phyloP scores from a whole-genome alignment of 2,888 invertebrate genomes.

The Chirona hameri region DNA sequence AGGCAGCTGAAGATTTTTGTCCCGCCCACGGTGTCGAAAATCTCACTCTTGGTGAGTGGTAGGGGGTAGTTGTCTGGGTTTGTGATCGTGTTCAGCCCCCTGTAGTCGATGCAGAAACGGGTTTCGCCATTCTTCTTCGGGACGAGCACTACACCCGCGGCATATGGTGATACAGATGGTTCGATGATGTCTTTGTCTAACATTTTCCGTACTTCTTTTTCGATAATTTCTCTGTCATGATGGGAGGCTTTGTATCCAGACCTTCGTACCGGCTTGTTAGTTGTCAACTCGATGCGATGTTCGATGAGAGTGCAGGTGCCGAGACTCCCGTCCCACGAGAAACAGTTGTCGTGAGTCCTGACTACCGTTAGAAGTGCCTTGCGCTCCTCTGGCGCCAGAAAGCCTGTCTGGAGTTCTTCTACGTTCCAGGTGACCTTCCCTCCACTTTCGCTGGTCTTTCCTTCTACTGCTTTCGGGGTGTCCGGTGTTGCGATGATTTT shows the following conservation, averaged over 20 bases:
- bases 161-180: too few species aligned
- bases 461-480: background rate
- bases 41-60: too few species aligned
- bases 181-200: too few species aligned
- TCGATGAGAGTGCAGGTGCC: background rate
- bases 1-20: background rate
- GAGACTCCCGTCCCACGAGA: background rate
- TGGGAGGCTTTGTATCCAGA: background rate
- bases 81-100: background rate
- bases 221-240: too few species aligned
- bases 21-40: background rate
- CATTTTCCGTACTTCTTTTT: too few species aligned
- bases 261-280: background rate
- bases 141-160: background rate
- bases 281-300: background rate
- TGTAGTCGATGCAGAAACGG: background rate
- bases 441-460: background rate
- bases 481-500: background rate
- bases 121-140: background rate
- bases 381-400: background rate
- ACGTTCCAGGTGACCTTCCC: background rate
- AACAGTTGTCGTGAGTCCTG: background rate
- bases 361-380: background rate
- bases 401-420: background rate
- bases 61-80: too few species aligned